Conservation (phyloP, 64 coral and sea anemone species). For the Stichodactyla mertensii region DNA sequence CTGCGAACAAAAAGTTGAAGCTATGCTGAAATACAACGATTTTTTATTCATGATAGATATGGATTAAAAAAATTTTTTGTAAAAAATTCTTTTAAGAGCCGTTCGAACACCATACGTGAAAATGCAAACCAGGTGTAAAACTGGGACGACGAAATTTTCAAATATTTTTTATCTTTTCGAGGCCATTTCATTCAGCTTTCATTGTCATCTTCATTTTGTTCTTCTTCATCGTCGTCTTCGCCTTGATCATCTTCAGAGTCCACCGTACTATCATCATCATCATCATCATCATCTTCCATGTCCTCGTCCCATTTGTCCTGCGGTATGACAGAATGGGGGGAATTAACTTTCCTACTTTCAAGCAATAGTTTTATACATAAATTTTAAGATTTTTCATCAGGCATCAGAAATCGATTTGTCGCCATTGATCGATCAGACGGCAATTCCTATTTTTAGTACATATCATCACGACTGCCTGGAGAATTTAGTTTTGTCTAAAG, state of each 20-base stretch:
- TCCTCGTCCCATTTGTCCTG: slow-evolving; percentile 84
- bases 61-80: too few relatives aligned
- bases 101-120: background rate
- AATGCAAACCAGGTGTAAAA: background rate
- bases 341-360: background rate
- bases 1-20: background rate
- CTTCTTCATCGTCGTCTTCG: slow-evolving; percentile 24
- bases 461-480: slow-evolving; percentile 6
- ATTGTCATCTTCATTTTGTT: slow-evolving; percentile 50
- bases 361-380: background rate
- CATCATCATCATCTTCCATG: slow-evolving; percentile 44
- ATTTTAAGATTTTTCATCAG: background rate
- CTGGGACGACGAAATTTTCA: background rate
- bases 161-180: background rate
- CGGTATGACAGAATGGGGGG: background rate
- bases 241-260: slow-evolving; percentile 14
- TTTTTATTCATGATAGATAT: background rate
- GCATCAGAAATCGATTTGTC: slow-evolving; percentile 50
- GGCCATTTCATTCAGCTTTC: slow-evolving; percentile 22
- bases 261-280: slow-evolving; percentile 2
- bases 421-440: slow-evolving; percentile 83
- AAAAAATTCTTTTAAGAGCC: background rate
- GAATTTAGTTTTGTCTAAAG: background rate
- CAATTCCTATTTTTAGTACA: slow-evolving; percentile 76
- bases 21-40: background rate